Conservation (phyloP, 1,140 invertebrate species). For the Mya arenaria region DNA sequence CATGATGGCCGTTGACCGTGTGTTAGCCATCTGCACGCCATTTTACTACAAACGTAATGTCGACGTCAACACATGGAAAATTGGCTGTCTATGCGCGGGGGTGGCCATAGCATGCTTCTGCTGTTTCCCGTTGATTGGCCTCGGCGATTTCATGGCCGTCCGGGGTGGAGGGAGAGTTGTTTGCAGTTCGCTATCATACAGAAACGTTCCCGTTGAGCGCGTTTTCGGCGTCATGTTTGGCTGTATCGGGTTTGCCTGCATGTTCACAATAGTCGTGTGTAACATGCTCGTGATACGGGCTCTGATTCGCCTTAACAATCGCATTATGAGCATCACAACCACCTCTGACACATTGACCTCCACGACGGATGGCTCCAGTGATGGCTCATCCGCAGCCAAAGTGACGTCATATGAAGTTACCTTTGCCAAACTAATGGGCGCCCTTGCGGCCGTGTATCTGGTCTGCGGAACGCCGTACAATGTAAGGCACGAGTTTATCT, state of each 20-base stretch:
- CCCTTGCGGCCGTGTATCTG: slow-evolving; percentile 12
- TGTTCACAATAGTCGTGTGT: slow-evolving; percentile 9
- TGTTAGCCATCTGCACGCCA: slow-evolving; percentile 26
- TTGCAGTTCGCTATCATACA: slow-evolving; percentile 13
- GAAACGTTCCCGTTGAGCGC: neutral
- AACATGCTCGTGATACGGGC: slow-evolving; percentile 29
- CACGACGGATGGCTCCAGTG: neutral
- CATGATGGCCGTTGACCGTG: slow-evolving; percentile 36
- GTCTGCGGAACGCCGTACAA: slow-evolving; percentile 33
- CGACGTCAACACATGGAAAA: slow-evolving; percentile 32
- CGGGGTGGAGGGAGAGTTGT: neutral
- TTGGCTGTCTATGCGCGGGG: slow-evolving; percentile 16
- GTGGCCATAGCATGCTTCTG: neutral
- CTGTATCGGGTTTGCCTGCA: slow-evolving; percentile 1
- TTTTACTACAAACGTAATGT: slow-evolving; percentile 43
- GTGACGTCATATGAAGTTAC: slow-evolving; percentile 33
- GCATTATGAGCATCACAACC: neutral
- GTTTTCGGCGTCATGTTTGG: slow-evolving; percentile 24
- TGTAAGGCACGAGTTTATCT: slow-evolving; percentile 37
- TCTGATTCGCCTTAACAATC: slow-evolving; percentile 13
- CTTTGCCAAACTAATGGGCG: slow-evolving; percentile 46
- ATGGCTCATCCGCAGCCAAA: neutral
- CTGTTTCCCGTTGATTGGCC: slow-evolving; percentile 33
- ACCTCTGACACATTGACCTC: neutral
- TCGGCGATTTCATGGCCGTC: slow-evolving; percentile 1